Evolutionary conservation across 2,113 vertebrate genomes (phyloP).

Genomic region (Pedetes capensis): DNA sequence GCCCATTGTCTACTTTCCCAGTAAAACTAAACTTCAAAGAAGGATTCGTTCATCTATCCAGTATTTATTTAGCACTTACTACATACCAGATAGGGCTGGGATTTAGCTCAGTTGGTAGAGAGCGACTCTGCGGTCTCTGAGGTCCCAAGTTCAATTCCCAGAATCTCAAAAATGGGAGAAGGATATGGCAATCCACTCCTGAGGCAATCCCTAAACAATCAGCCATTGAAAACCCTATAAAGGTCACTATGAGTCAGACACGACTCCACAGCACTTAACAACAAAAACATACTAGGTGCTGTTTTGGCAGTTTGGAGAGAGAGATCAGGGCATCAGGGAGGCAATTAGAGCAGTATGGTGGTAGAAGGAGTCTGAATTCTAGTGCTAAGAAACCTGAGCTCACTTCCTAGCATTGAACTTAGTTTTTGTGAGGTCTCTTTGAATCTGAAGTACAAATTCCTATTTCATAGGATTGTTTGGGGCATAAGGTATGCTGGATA

Average conservation of each 20-base stretch:
- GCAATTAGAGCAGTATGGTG: neutral
- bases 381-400: neutral
- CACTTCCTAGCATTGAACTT: neutral
- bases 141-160: no score
- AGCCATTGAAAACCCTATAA: no score
- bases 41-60: neutral
- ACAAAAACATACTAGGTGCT: neutral
- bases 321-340: neutral
- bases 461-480: neutral
- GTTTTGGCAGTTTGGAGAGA: neutral
- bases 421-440: neutral
- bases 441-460: neutral
- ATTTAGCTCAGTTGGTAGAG: no score
- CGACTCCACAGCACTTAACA: no score
- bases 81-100: neutral
- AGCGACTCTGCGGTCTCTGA: no score
- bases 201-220: no score
- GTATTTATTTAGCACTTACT: neutral
- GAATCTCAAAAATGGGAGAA: no score
- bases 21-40: slow-evolving; percentile 23
- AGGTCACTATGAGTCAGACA: no score
- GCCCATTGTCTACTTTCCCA: neutral
- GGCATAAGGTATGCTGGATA: neutral
- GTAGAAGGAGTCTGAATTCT: neutral
- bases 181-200: no score